Evolutionary conservation across 2,797 vertebrate genomes (phyloP), one percentile per base, ranked within the genome.

Genomic region (Sus cebifrons): DNA sequence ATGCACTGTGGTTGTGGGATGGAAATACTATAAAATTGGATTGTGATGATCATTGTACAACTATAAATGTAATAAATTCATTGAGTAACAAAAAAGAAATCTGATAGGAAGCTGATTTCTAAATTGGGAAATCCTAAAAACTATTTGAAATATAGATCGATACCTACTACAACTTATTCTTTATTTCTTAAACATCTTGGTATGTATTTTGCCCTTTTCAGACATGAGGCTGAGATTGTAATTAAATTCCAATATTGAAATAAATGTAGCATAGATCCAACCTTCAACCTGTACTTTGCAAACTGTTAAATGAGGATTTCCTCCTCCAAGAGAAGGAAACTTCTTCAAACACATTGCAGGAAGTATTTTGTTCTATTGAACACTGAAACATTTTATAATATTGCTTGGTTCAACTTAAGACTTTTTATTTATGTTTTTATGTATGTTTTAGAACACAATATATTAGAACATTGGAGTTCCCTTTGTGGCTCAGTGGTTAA

Each of bases 361-460:
- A 84, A 89, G 25, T 56, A 68, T 81, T 95, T 49, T 79, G 54
- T 67, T 83, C 23, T 73, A 91, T 32, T 70, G 91, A 36, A 87
- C 58, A 65, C 3, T 44, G 36, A 85, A 85, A 20, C 86, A 70
- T 95, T 95, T 74, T 62, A 29, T 60, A 85, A 86, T 23, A 78
- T 32, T 70, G 25, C 29, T 82, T 68, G 13, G 79, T 44, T 95
- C n/a, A 93, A 68, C 40, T 91, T 89, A 71, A 82, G 32, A 84
- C 1, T 92, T 83, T 77, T 67, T 93, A 60, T 70, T 87, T 75
- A 65, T 68, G 58, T 91, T 82, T 83, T 86, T 67, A 89, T 70
- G n/a, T 75, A 44, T 67, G 3, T 74, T 68, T 65, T 81, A 94
- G 58, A 89, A 74, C 54, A 93, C 73, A 95, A 88, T 79, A 40